Evolutionary conservation across 2,797 vertebrate species (phyloP), one percentile per base, ranked within the genome.

Genomic region (Perodicticus potto): DNA sequence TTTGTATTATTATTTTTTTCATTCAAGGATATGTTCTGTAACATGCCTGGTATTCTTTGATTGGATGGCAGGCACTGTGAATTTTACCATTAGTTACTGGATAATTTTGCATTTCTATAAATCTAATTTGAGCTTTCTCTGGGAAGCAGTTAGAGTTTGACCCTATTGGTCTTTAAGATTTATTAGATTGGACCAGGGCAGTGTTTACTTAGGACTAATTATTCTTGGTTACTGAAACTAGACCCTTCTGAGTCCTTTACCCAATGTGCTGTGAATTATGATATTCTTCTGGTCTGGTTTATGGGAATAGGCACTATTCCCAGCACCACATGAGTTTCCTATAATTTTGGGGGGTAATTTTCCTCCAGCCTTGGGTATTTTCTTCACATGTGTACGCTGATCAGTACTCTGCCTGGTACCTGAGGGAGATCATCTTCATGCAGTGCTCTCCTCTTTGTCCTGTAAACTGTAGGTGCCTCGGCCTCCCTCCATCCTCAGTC

Each of bases 161-260:
- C 45, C 55, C 37, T 82, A 65, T 72, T 83, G 45, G 37, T 59
- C 40, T 87, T 78, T 65, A 78, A 82, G 76, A 59, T 65, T 81
- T 77, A 34, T 73, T 65, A 93, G 77, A 19, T 61, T 49, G 67
- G 70, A 90, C 32, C 32, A 83, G 7, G 53, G 45, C 55, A 16
- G 55, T 91, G 70, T 87, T 96, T 83, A 90, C 12, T 72, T 76
- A 70, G 70, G 37, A 53, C 43, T 95, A 83, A 90, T 70, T 86
- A 72, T 86, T 93, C 32, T 5, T 32, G 53, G 72, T 63, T 65
- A 72, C 25, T 34, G 45, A 93, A 93, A 93, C 5, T 67, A 57
- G 69, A 72, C n/a, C 34, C 32, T 90, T 57, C 77, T 73, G 57
- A 45, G 25, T 84, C 83, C 13, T 49, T 82, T 76, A 93, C 55